Evolutionary conservation across 1,140 invertebrate genomes (phyloP).

Genomic region (Portunus trituberculatus): DNA sequence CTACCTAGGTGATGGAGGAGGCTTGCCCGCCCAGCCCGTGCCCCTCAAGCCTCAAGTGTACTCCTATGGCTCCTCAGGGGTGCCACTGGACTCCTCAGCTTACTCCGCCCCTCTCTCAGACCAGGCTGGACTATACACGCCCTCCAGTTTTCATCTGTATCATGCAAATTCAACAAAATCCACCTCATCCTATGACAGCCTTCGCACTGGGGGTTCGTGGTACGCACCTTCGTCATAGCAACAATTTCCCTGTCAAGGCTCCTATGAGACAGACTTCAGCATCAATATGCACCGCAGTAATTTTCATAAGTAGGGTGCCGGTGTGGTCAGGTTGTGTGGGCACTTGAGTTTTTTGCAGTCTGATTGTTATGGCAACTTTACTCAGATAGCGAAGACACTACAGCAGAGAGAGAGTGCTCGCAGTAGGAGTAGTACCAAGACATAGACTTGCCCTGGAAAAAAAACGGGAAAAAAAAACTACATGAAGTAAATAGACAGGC

Average conservation of each 20-base stretch:
- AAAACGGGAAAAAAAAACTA: neutral
- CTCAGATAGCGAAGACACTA: neutral
- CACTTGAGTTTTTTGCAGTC: neutral
- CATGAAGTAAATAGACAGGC: neutral
- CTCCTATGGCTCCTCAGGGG: slow-evolving; percentile 82
- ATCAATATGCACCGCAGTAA: slow-evolving; percentile 31
- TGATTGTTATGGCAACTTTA: neutral
- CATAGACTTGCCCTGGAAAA: neutral
- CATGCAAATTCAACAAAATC: slow-evolving; percentile 86
- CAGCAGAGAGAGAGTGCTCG: neutral
- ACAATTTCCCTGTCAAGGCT: slow-evolving; percentile 45
- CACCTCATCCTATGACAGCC: slow-evolving; percentile 82
- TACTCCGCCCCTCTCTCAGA: slow-evolving; percentile 82
- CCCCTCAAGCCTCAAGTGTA: slow-evolving; percentile 95
- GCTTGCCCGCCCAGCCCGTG: slow-evolving; percentile 85
- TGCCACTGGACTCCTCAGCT: slow-evolving; percentile 79
- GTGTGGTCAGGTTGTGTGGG: slow-evolving; percentile 36
- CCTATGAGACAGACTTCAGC: slow-evolving; percentile 23
- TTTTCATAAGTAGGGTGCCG: slow-evolving; percentile 39
- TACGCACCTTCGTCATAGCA: slow-evolving; percentile 88
- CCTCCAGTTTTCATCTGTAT: slow-evolving; percentile 92
- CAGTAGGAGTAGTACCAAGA: neutral
- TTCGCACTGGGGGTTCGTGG: slow-evolving; percentile 85
- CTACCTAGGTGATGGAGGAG: slow-evolving; percentile 70
- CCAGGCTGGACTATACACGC: slow-evolving; percentile 92